Evolutionary conservation across 2,888 invertebrate species (phyloP).

Genomic region (Plemyria rubiginata): DNA sequence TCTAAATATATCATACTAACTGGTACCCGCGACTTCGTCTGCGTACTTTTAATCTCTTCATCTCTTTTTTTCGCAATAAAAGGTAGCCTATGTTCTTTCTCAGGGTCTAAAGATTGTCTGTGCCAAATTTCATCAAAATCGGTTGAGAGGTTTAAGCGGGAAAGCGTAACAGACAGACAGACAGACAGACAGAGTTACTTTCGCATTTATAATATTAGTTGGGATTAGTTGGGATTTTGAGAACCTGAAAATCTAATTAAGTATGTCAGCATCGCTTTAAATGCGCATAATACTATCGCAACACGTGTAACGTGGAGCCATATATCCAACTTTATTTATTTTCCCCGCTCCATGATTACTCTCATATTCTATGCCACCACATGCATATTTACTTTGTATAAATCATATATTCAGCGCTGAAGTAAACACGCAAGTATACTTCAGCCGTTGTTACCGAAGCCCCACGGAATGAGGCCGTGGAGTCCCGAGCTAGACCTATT

Average conservation of each 20-base stretch:
- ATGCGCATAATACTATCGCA: conserved; percentile 13
- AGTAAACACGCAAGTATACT: conserved; percentile 20
- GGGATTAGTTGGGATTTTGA: too few relatives aligned
- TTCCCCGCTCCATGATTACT: conserved; percentile 17
- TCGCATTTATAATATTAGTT: too few relatives aligned
- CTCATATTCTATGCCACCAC: conserved; percentile 8
- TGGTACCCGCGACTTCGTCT: too few relatives aligned
- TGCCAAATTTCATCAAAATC: too few relatives aligned
- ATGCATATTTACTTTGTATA: neutral
- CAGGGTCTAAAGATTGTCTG: too few relatives aligned
- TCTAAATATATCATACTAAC: neutral
- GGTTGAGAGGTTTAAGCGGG: too few relatives aligned
- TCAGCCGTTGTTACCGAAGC: conserved; percentile 24
- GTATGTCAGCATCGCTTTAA: conserved; percentile 10
- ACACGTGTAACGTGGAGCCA: conserved; percentile 8
- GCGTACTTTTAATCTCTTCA: too few relatives aligned
- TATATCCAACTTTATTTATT: conserved; percentile 14
- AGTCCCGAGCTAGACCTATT: conserved; percentile 45
- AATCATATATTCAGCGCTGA: conserved; percentile 7
- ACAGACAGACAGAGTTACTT: too few relatives aligned
- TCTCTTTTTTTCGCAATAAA: too few relatives aligned
- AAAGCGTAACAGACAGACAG: too few relatives aligned
- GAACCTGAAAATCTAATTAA: too few relatives aligned
- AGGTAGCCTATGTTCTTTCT: too few relatives aligned
- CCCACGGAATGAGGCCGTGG: conserved; percentile 34